phyloP scores from a whole-genome alignment of 2,888 invertebrate genomes.

The Cantharis rufa region DNA sequence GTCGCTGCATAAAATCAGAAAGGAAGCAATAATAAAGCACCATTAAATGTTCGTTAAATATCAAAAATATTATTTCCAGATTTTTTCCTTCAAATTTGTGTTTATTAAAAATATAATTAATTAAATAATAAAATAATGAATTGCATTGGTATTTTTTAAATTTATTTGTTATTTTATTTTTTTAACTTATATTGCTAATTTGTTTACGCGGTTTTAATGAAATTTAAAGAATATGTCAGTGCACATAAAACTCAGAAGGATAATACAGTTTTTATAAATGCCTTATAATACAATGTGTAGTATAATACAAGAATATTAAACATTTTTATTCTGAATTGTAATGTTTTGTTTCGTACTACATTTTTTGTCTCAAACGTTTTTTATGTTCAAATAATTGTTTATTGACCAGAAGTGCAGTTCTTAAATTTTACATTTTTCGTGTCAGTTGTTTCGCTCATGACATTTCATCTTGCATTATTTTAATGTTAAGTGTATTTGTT shows the following conservation, averaged over 20 bases:
- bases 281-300: background rate
- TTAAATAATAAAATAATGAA: background rate
- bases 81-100: background rate
- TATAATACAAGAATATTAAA: background rate
- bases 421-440: too few species aligned
- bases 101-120: background rate
- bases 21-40: background rate
- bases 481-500: too few species aligned
- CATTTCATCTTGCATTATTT: too few species aligned
- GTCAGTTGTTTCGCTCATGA: too few species aligned
- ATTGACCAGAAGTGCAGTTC: too few species aligned
- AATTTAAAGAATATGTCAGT: background rate
- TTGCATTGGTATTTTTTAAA: background rate
- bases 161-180: background rate
- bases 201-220: background rate
- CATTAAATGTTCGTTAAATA: background rate
- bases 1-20: background rate
- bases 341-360: background rate
- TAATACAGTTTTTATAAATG: background rate
- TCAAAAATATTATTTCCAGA: background rate
- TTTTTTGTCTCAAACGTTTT: too few species aligned
- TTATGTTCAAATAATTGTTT: too few species aligned
- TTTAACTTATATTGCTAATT: background rate
- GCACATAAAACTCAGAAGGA: background rate
- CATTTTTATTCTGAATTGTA: background rate